Evolutionary conservation across 2,888 invertebrate genomes (phyloP), one percentile per base, ranked within the genome.

Genomic region (Prosopocoilus inquinatus): DNA sequence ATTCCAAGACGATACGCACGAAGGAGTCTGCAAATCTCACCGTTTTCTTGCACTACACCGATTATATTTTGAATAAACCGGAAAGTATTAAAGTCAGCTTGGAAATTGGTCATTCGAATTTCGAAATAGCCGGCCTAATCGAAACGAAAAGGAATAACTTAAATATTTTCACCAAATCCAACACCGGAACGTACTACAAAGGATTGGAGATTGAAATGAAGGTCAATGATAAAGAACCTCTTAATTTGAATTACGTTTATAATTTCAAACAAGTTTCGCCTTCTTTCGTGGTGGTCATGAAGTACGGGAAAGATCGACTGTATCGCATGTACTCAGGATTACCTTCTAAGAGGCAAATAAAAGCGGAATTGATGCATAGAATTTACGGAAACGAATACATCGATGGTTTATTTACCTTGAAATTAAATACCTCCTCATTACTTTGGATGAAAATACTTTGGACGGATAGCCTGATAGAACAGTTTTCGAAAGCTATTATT

Each of bases 201-300:
- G 64, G 61, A 9, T 60, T 67, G 15, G 9, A 50, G 8, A 47
- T 60, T 9, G 46, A 41, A 9, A 28, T 62, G 5, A 58, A 61
- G 50, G 36, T 65, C 2, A 65, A 67, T 33, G 59, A 63, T 9
- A 67, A 67, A 28, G 66, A 67, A 11, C 67, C 65, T 7, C 50
- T 67, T 20, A 55, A 53, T 46, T 12, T 67, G 13, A 61, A 63
- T 41, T 60, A 55, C 51, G 57, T 49, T 9, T 65, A 63, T 36
- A 58, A 58, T 47, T 66, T 61, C 41, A 63, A 63, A 47, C 53
- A 55, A 15, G 50, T 57, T 4, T 61, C 56, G 12, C 63, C 65
- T 9, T 66, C 66, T 13, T 38, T 65, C 1, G 55, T 55, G 41
- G 46, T 67, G 5, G 36, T 60, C 3, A 58, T 62, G 13, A 58